Conservation (phyloP, 2,888 invertebrate genomes). For the Leptogaster cylindrica region DNA sequence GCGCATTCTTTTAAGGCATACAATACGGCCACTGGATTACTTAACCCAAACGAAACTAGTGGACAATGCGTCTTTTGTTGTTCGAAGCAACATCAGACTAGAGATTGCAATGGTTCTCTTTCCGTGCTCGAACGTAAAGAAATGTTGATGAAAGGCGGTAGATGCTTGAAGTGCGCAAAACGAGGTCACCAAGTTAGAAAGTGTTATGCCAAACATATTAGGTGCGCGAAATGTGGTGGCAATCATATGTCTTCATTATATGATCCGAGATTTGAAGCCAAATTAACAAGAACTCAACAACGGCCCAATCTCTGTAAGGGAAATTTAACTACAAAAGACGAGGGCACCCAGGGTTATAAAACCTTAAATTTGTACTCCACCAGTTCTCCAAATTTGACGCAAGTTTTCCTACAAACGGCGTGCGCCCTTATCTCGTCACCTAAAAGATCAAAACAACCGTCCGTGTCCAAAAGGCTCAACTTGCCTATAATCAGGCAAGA, state of each 20-base stretch:
- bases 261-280: too few species aligned
- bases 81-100: background rate
- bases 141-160: background rate
- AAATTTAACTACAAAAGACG: background rate
- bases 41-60: constrained; percentile 1
- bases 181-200: too few species aligned
- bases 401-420: too few species aligned
- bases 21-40: constrained; percentile 40
- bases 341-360: too few species aligned
- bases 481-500: constrained; percentile 37
- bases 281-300: too few species aligned
- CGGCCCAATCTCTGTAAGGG: too few species aligned
- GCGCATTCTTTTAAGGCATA: background rate
- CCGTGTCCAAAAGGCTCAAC: background rate
- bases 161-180: background rate
- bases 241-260: too few species aligned
- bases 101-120: background rate
- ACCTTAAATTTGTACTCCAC: too few species aligned
- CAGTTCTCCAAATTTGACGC: too few species aligned
- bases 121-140: background rate
- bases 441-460: background rate
- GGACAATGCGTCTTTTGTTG: constrained; percentile 22
- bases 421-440: constrained; percentile 11
- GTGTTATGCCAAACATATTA: too few species aligned
- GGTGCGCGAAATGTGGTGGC: too few species aligned